Percentiles rank a stretch among this genome's conserved stretches.
phyloP scores from a whole-genome alignment of 2,113 vertebrate species.

The Marmota monax region DNA sequence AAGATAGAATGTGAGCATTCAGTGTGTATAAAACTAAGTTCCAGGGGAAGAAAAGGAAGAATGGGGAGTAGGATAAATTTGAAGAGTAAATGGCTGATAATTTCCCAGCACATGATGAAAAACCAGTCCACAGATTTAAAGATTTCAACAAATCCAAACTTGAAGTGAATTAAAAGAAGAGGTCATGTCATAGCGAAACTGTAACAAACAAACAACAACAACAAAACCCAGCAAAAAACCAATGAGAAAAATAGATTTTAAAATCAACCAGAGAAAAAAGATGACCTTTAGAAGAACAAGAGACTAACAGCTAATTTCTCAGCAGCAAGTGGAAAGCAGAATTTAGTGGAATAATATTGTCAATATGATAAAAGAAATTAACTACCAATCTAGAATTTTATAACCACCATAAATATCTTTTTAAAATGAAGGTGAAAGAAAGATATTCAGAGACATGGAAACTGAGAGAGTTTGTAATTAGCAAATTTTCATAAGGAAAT shows the following conservation, averaged over 20 bases:
- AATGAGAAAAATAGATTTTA: not conserved
- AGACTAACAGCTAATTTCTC: not conserved
- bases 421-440: not conserved
- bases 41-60: not conserved
- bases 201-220: not conserved
- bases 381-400: not conserved
- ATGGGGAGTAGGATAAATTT: not conserved
- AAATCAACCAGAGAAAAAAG: conserved; percentile 15
- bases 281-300: not conserved
- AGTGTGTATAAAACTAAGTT: not conserved
- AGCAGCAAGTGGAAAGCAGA: not conserved
- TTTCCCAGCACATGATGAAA: not conserved
- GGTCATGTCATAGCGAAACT: not conserved
- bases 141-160: not conserved
- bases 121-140: not conserved
- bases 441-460: not conserved
- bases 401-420: not conserved
- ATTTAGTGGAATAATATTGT: not conserved
- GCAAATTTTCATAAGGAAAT: not conserved
- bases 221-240: no score
- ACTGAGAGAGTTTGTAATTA: not conserved
- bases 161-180: not conserved
- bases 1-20: not conserved
- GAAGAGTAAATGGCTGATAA: not conserved
- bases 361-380: not conserved